phyloP scores from a whole-genome alignment of 92 coral and sea anemone genomes.

The Micromussa lordhowensis region DNA sequence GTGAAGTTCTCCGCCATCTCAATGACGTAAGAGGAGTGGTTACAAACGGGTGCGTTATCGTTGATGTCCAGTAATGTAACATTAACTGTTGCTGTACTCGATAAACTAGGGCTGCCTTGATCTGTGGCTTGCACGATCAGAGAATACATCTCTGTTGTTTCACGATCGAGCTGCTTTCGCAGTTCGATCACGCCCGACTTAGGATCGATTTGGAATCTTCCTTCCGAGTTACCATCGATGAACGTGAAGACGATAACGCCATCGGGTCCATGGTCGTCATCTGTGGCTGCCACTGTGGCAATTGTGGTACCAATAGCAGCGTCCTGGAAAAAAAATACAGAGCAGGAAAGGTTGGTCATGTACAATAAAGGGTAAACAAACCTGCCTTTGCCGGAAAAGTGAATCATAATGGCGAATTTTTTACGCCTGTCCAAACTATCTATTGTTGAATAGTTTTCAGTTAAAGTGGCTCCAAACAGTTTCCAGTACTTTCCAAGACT shows the following conservation, averaged over 20 bases:
- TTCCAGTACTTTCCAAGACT: no score
- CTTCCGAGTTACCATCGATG: conserved; percentile 59
- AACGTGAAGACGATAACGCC: conserved; percentile 53
- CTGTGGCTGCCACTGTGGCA: conserved; percentile 59
- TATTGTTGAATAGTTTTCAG: no score
- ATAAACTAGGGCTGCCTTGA: conserved; percentile 56
- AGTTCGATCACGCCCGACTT: conserved; percentile 62
- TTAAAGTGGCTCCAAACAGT: no score
- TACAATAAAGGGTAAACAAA: neutral
- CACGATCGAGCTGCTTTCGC: conserved; percentile 64
- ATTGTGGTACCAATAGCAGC: conserved; percentile 47
- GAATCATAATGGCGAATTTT: no score
- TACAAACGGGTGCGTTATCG: conserved; percentile 68
- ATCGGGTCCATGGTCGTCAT: conserved; percentile 69
- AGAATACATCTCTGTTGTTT: conserved; percentile 43
- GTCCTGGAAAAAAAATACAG: conserved; percentile 23
- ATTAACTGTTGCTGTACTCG: conserved; percentile 51
- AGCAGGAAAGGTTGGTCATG: neutral
- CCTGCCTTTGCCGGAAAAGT: no score
- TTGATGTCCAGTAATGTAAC: conserved; percentile 58
- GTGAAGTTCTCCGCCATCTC: conserved; percentile 63
- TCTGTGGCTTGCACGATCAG: conserved; percentile 63
- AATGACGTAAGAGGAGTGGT: conserved; percentile 52
- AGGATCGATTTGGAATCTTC: conserved; percentile 67
- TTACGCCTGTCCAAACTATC: no score